Evolutionary conservation across 2,113 vertebrate species (phyloP).

Genomic region (Silurus meridionalis): DNA sequence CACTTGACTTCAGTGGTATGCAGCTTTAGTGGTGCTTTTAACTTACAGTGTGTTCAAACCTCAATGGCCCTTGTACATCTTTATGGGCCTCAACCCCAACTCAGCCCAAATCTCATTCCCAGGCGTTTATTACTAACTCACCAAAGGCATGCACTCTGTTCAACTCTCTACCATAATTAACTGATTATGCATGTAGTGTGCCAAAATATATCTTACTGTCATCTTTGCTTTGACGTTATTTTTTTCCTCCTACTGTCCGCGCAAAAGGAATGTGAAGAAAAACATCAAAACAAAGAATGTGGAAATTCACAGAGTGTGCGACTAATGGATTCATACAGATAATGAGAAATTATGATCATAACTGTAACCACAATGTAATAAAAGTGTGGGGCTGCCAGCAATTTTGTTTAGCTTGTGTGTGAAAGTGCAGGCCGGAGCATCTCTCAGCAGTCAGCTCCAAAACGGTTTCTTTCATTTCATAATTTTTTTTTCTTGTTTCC

Average conservation of each 20-base stretch:
- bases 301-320: not conserved
- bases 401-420: constrained; percentile 7
- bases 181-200: constrained; percentile 10
- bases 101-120: not conserved
- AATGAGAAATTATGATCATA: constrained; percentile 16
- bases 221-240: not conserved
- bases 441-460: constrained; percentile 4
- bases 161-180: not conserved
- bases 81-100: not conserved
- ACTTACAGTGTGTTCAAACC: not conserved
- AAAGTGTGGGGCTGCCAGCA: constrained; percentile 3
- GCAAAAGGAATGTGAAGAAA: not conserved
- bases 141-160: constrained; percentile 9
- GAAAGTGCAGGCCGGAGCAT: constrained; percentile 6
- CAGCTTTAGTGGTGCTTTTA: constrained; percentile 18
- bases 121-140: not conserved
- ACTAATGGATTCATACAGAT: not conserved
- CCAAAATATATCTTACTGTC: constrained; percentile 9
- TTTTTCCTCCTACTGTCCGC: not conserved
- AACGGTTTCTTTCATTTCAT: constrained; percentile 15
- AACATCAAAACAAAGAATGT: not conserved
- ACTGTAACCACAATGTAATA: constrained; percentile 12
- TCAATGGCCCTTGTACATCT: not conserved
- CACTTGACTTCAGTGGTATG: constrained; percentile 32
- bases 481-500: constrained; percentile 23